Conservation (phyloP, 2,888 invertebrate species). For the Scaptomyza parva region DNA sequence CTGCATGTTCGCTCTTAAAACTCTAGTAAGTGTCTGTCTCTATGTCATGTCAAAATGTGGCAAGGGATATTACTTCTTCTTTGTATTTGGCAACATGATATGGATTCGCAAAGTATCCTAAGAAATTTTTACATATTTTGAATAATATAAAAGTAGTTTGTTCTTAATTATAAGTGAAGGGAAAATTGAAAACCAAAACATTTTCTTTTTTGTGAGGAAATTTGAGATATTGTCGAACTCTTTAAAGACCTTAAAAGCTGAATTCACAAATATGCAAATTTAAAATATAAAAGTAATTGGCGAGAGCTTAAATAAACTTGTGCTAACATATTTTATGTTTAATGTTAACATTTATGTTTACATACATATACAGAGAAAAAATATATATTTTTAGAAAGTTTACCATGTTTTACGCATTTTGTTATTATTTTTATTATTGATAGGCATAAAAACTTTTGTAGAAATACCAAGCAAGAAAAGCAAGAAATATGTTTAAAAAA, state of each 20-base stretch:
- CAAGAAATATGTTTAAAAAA: background rate
- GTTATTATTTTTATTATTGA: background rate
- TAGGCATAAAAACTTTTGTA: background rate
- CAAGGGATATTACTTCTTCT: constrained; percentile 13
- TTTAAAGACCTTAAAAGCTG: too few relatives aligned
- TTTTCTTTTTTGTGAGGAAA: too few relatives aligned
- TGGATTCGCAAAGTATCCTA: too few relatives aligned
- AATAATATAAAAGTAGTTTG: too few relatives aligned
- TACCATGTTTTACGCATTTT: background rate
- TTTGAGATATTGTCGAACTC: too few relatives aligned
- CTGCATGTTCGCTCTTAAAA: constrained; percentile 34
- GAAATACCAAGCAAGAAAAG: background rate
- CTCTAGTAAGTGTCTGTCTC: constrained; percentile 2
- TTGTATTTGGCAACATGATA: too few relatives aligned
- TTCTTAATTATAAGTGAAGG: too few relatives aligned
- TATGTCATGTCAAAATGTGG: constrained; percentile 7
- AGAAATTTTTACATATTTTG: too few relatives aligned
- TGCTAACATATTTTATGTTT: background rate
- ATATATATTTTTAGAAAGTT: background rate
- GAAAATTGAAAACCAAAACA: too few relatives aligned
- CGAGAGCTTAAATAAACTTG: background rate
- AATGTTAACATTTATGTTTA: background rate
- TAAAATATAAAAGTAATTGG: background rate
- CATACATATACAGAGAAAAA: background rate
- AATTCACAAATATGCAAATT: too few relatives aligned